Base-by-base conservation (phyloP, 2,797 vertebrate species). In the Coluber constrictor region DNA sequence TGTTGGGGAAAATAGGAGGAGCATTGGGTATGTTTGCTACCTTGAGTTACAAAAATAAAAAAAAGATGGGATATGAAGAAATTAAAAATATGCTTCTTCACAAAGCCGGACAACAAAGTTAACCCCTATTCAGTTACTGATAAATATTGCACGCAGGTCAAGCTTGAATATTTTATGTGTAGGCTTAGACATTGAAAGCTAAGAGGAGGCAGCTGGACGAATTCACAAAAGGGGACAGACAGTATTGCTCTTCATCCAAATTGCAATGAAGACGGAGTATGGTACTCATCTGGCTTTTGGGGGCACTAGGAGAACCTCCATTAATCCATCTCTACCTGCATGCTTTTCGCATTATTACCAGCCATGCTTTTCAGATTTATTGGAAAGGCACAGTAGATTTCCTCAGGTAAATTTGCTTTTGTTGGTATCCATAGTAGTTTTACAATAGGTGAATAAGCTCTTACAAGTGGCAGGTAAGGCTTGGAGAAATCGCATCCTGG, bases 91-190 rank as follows among this genome's bases (percentile, higher is more conserved):
- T 10, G 87, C 87, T 5, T 56, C 5, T 91, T 92, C 20, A 57
- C 23, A 32, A 54, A 59, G 29, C 9, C 37, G 8, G 51, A 47
- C 20, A 32, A 2, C 20, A 13, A 86, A 20, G 3, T 74, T 32
- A 83, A 90, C 70, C 61, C 88, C 87, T 87, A 54, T 87, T 51
- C 55, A 7, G 5, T 70, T 90, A 18, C 89, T 60, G 15, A 79
- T 95, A 32, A 94, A 95, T 95, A 90, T 90, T 92, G 59, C 23
- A 59, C 4, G 3, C 27, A 37, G 63, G n/a, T 92, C 70, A 93
- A 37, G 66, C 25, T 66, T 96, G 89, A 94, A 95, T 94, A 93
- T 94, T 92, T 94, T 13, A 93, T 94, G 6, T 32, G 87, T 15
- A 83, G 87, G n/a, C 92, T 92, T 83, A 60, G 92, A 25, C 79